Conservation (phyloP, 1,140 invertebrate species). For the Vanessa tameamea region DNA sequence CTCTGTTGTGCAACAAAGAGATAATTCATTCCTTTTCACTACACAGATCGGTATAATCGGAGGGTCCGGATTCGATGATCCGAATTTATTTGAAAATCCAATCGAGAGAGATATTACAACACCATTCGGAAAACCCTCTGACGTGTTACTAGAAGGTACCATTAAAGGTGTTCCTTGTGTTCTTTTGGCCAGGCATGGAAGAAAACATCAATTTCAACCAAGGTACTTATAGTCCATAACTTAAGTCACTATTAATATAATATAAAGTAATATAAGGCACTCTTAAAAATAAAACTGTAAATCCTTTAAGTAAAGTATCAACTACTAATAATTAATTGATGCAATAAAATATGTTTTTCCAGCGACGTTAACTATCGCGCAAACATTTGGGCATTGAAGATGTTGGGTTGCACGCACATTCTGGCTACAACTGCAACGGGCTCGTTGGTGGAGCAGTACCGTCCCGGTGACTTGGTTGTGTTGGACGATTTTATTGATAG, state of each 20-base stretch:
- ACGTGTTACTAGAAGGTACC: slow-evolving; percentile 88
- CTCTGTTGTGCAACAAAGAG: too few relatives aligned
- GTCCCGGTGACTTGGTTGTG: slow-evolving; percentile 94
- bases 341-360: slow-evolving; percentile 15
- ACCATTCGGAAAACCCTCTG: slow-evolving; percentile 93
- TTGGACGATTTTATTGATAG: slow-evolving; percentile 97
- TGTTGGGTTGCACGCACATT: slow-evolving; percentile 94
- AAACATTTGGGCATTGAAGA: slow-evolving; percentile 96
- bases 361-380: slow-evolving; percentile 96
- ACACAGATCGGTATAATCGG: slow-evolving; percentile 96
- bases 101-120: slow-evolving; percentile 85
- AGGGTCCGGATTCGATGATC: slow-evolving; percentile 94
- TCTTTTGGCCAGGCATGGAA: slow-evolving; percentile 94
- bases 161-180: slow-evolving; percentile 91
- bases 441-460: slow-evolving; percentile 92
- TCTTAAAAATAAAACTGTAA: too few relatives aligned
- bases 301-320: too few relatives aligned
- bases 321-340: too few relatives aligned
- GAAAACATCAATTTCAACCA: slow-evolving; percentile 84
- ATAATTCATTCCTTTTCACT: neutral
- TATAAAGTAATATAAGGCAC: neutral
- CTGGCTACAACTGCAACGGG: slow-evolving; percentile 95
- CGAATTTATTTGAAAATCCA: slow-evolving; percentile 88
- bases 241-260: neutral
- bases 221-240: slow-evolving; percentile 49